These are phyloP conservation scores for Perizoma flavofasciatum DNA, from an alignment of 2,888 invertebrate species.

Conservation along the genomic window DNA sequence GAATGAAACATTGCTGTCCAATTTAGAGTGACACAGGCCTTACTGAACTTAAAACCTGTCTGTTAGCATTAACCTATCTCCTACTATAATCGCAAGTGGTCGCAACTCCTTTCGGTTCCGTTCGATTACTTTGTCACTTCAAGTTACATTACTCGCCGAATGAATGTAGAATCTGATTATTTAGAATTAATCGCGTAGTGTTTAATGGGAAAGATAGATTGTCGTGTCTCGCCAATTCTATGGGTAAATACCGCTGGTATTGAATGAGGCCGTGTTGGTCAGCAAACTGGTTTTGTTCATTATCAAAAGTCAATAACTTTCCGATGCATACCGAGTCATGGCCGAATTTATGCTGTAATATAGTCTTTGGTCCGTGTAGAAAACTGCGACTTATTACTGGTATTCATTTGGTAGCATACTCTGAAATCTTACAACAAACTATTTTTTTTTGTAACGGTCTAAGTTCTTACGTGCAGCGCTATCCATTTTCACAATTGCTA, in stretches of 20 bases:
- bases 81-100: conserved; percentile 38
- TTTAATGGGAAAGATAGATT: conserved; percentile 46
- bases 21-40: conserved; percentile 9
- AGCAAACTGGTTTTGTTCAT: conserved; percentile 80
- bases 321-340: conserved; percentile 80
- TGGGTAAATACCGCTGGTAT: conserved; percentile 65
- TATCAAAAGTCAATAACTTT: conserved; percentile 84
- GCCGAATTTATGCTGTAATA: conserved; percentile 68
- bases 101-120: conserved; percentile 31
- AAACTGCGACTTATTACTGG: background rate
- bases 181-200: conserved; percentile 56
- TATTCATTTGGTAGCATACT: too few species aligned
- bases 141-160: conserved; percentile 56
- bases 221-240: conserved; percentile 41
- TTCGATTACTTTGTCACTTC: conserved; percentile 34
- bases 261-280: conserved; percentile 80
- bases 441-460: too few species aligned
- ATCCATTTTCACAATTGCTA: too few species aligned
- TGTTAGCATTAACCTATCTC: conserved; percentile 60
- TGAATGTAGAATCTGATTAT: conserved; percentile 22
- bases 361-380: conserved; percentile 23
- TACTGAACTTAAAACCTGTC: conserved; percentile 51
- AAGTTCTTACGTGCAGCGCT: too few species aligned
- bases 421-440: too few species aligned
- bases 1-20: background rate